Percentiles rank a stretch among this genome's conserved stretches.
These are phyloP conservation scores for Eudasyphora cyanicolor DNA, from an alignment of 2,888 invertebrate species.

Conservation along the genomic window DNA sequence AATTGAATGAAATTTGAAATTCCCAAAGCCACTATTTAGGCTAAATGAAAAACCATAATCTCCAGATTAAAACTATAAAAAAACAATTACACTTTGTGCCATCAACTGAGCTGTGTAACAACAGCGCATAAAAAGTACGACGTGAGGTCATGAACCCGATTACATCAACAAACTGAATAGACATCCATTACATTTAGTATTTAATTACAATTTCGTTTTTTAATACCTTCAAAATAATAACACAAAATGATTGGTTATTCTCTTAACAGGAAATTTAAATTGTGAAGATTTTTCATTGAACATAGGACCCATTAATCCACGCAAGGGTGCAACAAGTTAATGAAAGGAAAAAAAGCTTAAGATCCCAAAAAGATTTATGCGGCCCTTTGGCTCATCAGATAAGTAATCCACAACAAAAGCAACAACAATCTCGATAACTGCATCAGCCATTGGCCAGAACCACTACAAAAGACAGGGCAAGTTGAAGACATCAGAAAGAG, in stretches of 20 bases:
- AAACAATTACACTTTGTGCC: too few relatives aligned
- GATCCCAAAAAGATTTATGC: neutral
- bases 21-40: too few relatives aligned
- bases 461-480: neutral
- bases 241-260: too few relatives aligned
- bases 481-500: neutral
- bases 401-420: neutral
- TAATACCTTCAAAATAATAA: neutral
- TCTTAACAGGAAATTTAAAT: constrained; percentile 4
- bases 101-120: too few relatives aligned
- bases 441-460: too few relatives aligned
- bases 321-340: neutral
- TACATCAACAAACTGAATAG: neutral
- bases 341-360: neutral
- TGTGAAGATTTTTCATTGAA: constrained; percentile 16
- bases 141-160: neutral
- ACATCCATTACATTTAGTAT: neutral
- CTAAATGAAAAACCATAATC: too few relatives aligned
- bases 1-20: too few relatives aligned
- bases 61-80: too few relatives aligned
- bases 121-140: neutral
- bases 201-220: constrained; percentile 4
- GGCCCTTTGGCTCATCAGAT: neutral
- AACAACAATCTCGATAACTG: too few relatives aligned
- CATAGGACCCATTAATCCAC: neutral